These are phyloP conservation scores for Apeltes quadracus DNA, from an alignment of 2,113 vertebrate species.

Conservation along the genomic window DNA sequence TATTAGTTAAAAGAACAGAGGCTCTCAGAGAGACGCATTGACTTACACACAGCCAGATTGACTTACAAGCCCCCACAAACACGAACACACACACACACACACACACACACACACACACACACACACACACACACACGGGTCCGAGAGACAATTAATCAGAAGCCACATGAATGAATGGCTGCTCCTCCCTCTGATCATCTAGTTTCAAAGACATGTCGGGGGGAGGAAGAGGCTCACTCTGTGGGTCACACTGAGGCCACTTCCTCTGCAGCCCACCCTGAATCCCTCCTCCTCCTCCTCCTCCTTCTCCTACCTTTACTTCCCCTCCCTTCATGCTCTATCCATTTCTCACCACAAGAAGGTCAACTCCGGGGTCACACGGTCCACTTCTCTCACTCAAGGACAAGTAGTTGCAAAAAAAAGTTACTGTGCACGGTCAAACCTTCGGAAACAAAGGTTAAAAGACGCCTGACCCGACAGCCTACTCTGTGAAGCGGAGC, in stretches of 20 bases:
- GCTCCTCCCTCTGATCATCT: conserved; percentile 59
- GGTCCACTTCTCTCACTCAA: conserved; percentile 7
- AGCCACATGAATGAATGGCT: conserved; percentile 62
- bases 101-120: conserved; percentile 7
- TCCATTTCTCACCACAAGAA: conserved; percentile 21
- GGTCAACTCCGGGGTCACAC: conserved; percentile 28
- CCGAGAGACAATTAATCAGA: conserved; percentile 61
- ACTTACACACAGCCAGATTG: conserved; percentile 48
- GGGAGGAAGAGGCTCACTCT: conserved; percentile 49
- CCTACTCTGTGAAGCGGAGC: not conserved
- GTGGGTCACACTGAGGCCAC: conserved; percentile 69
- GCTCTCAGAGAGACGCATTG: conserved; percentile 24
- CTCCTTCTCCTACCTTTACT: conserved; percentile 43
- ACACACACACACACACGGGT: conserved; percentile 26
- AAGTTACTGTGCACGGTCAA: not conserved
- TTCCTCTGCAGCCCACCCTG: conserved; percentile 67
- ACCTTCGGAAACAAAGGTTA: not conserved
- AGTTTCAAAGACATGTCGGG: conserved; percentile 66
- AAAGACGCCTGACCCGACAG: not conserved
- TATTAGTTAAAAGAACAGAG: conserved; percentile 1
- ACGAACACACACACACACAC: conserved; percentile 19
- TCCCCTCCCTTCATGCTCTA: conserved; percentile 46
- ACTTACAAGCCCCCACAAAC: conserved; percentile 42
- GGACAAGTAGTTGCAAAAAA: not conserved
- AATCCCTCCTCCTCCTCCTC: conserved; percentile 30